phyloP scores from a whole-genome alignment of 2,113 vertebrate species.

The Australoheros scitulus region DNA sequence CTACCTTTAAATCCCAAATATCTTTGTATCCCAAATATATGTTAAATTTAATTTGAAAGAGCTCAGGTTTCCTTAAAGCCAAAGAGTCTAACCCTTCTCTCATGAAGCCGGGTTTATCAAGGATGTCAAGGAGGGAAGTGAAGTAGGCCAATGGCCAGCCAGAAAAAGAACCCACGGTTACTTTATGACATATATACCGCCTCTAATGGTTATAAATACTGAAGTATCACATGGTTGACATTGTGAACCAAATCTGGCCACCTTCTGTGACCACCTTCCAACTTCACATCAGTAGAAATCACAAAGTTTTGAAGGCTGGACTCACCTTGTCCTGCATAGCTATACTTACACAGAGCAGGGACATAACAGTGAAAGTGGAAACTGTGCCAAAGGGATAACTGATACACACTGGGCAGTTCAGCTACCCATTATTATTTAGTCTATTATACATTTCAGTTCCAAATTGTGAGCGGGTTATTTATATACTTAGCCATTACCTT shows the following conservation, averaged over 20 bases:
- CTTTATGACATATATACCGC: conserved; percentile 69
- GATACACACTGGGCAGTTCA: neutral
- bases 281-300: conserved; percentile 62
- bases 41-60: neutral
- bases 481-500: neutral
- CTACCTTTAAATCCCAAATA: neutral
- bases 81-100: conserved; percentile 21
- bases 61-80: neutral
- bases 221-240: conserved; percentile 72
- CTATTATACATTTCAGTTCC: conserved; percentile 16
- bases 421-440: conserved; percentile 13
- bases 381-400: conserved; percentile 48
- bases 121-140: conserved; percentile 58
- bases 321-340: conserved; percentile 78
- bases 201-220: conserved; percentile 80
- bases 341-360: conserved; percentile 30
- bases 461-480: neutral
- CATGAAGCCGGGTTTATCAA: conserved; percentile 50
- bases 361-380: conserved; percentile 52
- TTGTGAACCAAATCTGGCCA: conserved; percentile 72
- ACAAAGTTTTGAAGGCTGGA: conserved; percentile 76
- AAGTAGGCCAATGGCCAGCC: conserved; percentile 74
- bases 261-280: conserved; percentile 69
- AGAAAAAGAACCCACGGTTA: conserved; percentile 65
- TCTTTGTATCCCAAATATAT: neutral